Conservation (phyloP, 2,113 vertebrate species). For the Callithrix jacchus region DNA sequence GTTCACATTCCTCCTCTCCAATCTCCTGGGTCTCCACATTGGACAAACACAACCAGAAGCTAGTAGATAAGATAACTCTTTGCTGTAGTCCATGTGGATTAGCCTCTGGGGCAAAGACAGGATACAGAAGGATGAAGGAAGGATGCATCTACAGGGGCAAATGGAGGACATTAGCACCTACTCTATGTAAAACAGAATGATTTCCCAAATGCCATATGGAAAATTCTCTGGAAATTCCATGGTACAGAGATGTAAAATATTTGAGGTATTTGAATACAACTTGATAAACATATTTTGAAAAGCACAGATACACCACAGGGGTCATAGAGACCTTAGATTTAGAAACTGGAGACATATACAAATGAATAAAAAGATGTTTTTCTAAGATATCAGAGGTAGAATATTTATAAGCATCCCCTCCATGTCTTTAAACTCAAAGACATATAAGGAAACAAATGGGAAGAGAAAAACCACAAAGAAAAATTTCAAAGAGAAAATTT, state of each 20-base stretch:
- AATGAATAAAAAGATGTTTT: neutral
- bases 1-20: neutral
- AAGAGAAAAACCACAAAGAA: neutral
- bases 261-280: neutral
- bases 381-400: neutral
- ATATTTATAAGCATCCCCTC: neutral
- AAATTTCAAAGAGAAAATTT: slow-evolving; percentile 12
- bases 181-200: neutral
- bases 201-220: neutral
- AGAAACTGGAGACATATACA: neutral
- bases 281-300: neutral
- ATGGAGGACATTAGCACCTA: neutral
- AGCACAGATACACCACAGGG: neutral
- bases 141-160: neutral
- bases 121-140: neutral
- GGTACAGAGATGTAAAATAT: neutral
- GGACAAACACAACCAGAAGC: neutral
- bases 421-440: neutral
- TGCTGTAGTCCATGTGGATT: neutral
- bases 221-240: neutral
- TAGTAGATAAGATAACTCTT: neutral
- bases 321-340: neutral
- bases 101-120: neutral
- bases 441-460: neutral
- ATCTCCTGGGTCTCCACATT: neutral